These are phyloP conservation scores for Solea solea DNA, from an alignment of 2,113 vertebrate species.

Conservation along the genomic window DNA sequence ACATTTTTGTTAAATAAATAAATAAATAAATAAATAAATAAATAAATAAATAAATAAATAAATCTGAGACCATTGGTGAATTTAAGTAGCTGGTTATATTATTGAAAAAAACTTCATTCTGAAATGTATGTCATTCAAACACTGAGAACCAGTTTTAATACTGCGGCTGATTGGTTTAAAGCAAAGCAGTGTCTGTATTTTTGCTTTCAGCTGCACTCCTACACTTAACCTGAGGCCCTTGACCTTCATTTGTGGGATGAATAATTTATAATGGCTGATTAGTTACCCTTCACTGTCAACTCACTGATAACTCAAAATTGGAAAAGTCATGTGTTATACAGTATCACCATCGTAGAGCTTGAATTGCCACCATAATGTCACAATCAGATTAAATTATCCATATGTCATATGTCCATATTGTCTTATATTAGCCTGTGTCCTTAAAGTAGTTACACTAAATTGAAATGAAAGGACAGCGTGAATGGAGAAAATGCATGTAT, in stretches of 20 bases:
- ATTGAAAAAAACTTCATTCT: too few relatives aligned
- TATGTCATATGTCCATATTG: not conserved
- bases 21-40: too few relatives aligned
- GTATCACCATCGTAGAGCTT: not conserved
- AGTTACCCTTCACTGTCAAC: constrained; percentile 37
- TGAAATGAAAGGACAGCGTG: not conserved
- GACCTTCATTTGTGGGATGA: constrained; percentile 61
- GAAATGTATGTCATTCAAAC: not conserved
- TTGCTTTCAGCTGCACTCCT: constrained; percentile 40
- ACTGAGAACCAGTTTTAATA: not conserved
- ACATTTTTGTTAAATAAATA: not conserved
- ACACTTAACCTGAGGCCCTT: constrained; percentile 50
- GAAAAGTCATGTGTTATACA: constrained; percentile 12
- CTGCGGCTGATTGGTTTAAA: not conserved
- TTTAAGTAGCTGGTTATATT: too few relatives aligned
- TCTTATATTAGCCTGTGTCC: not conserved
- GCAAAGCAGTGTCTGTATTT: constrained; percentile 2
- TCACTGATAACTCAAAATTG: constrained; percentile 40
- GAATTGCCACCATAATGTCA: not conserved
- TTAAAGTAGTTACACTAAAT: not conserved
- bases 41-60: too few relatives aligned
- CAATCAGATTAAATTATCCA: too few relatives aligned
- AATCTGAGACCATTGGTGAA: too few relatives aligned
- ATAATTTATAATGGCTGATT: constrained; percentile 57
- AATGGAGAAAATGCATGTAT: not conserved